Evolutionary conservation across 2,888 invertebrate species (phyloP), one percentile per base, ranked within the genome.

Genomic region (Acanthacorydalis orientalis): DNA sequence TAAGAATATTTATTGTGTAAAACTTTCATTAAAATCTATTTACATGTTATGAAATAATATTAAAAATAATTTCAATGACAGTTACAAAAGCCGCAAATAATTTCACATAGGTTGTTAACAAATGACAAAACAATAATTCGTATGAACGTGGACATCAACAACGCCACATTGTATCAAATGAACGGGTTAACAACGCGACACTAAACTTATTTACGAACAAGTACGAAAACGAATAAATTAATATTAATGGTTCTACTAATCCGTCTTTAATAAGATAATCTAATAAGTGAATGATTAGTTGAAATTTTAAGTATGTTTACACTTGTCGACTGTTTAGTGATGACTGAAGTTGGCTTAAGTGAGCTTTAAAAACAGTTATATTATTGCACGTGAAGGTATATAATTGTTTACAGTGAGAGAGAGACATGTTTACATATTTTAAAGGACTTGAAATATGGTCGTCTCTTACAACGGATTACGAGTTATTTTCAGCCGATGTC

Each of bases 161-260:
- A 9, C 39, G 16, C 39, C 16, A 15, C 39, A 39, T 16, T 39
- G 16, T 23, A 39, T 39, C 16, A 15, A 39, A 39, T 39, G 15
- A 39, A 16, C 10, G 39, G 39, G 12, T 15, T 15, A 39, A 39
- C 16, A 39, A 39, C 16, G 14, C 39, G 12, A 39, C 12, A 12
- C 14, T 39, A 39, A 15, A 15, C 14, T 39, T 39, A 39, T 39
- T 39, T 15, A n/a, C 16, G 39, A 14, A 39, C 16, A 15, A 44
- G 35, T 16, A 35, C 35, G 15, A 16, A 35, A 16, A 14, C 11
- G 8, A 31, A 23, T 35, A 46, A 46, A 46, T 46, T 46, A 35
- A 46, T 46, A 46, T 46, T 46, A 46, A 46, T 46, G 46, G 35
- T 31, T 39, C 31, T 23, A 15, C 39, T 46, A 46, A 46, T 46